Evolutionary conservation across 1,140 invertebrate species (phyloP).

Genomic region (Triops longicaudatus): DNA sequence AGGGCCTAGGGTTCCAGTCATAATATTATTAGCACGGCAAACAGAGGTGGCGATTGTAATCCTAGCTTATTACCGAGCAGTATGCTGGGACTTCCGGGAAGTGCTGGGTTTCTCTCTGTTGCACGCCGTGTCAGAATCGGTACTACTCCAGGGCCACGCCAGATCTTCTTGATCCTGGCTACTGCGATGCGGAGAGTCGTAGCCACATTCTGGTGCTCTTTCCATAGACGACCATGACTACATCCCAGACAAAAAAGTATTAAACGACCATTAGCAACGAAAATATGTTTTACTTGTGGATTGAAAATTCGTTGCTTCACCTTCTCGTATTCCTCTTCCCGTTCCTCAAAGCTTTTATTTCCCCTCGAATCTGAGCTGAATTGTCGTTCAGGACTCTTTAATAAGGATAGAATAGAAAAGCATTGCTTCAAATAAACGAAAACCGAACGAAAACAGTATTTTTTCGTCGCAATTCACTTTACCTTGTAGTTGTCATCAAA

Average conservation of each 20-base stretch:
- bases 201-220: slow-evolving; percentile 33
- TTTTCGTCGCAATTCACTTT: slow-evolving; percentile 35
- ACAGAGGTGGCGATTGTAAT: background rate
- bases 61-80: background rate
- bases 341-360: slow-evolving; percentile 81
- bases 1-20: background rate
- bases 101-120: background rate
- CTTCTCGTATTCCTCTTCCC: slow-evolving; percentile 78
- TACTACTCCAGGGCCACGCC: slow-evolving; percentile 42
- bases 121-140: slow-evolving; percentile 38
- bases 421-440: slow-evolving; percentile 12
- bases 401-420: slow-evolving; percentile 26
- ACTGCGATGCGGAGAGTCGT: slow-evolving; percentile 35
- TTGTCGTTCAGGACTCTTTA: slow-evolving; percentile 49
- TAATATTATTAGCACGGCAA: background rate
- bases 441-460: background rate
- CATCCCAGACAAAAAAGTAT: slow-evolving; percentile 13
- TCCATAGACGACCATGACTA: slow-evolving; percentile 35
- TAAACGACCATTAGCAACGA: background rate
- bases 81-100: background rate
- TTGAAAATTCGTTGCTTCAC: slow-evolving; percentile 73
- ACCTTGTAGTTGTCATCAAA: slow-evolving; percentile 58
- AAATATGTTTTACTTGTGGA: slow-evolving; percentile 42
- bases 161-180: slow-evolving; percentile 39
- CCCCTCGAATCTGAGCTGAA: slow-evolving; percentile 56